A percentile compares a stretch with the other conserved stretches of the same genome.
These are phyloP conservation scores for Lepidochrysops patricia DNA, from an alignment of 2,888 invertebrate species.

Conservation along the genomic window DNA sequence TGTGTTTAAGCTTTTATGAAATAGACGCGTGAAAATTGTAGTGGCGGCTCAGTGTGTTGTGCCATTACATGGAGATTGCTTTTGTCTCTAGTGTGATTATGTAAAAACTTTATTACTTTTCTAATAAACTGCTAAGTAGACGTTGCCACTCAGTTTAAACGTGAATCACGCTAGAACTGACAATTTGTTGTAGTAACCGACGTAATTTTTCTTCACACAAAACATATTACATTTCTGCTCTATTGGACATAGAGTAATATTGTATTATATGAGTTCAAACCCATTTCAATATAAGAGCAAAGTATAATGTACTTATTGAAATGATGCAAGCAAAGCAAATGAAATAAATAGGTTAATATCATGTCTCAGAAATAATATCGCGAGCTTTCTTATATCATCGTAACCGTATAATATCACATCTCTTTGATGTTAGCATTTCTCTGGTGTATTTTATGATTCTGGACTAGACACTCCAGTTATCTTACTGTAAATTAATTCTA, in stretches of 20 bases:
- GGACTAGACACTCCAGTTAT: background rate
- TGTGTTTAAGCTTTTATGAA: background rate
- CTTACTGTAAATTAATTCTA: background rate
- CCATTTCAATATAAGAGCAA: no score
- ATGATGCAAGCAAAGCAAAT: background rate
- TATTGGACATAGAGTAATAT: no score
- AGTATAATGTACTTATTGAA: no score
- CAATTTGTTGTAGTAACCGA: no score
- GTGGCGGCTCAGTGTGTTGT: background rate
- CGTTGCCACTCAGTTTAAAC: no score
- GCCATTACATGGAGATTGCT: background rate
- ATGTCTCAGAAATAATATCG: background rate
- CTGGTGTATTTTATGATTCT: background rate
- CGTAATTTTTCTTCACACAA: no score
- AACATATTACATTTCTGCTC: no score
- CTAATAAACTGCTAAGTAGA: no score
- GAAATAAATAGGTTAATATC: conserved; percentile 1
- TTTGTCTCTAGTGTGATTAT: background rate
- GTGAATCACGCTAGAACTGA: no score
- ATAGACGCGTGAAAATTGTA: background rate
- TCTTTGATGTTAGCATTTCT: background rate
- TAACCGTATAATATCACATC: background rate
- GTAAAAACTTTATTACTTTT: no score
- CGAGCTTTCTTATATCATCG: no score
- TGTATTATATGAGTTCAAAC: no score